phyloP scores from a whole-genome alignment of 2,797 vertebrate species.

The Sebastiscus tertius region DNA sequence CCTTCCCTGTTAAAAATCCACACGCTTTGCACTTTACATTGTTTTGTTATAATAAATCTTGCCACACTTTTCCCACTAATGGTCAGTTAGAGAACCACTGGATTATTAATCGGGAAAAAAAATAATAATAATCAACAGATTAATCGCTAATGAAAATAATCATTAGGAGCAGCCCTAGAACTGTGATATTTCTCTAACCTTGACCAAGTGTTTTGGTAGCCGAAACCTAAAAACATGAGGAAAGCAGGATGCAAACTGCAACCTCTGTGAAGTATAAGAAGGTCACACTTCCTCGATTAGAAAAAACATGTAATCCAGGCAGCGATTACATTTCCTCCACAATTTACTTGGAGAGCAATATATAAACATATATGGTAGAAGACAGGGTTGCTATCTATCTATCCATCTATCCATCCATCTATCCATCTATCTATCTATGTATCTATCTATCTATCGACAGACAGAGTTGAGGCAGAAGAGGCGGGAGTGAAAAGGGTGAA shows the following conservation, averaged over 20 bases:
- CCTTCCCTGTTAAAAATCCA: background rate
- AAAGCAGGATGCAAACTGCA: background rate
- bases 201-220: background rate
- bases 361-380: background rate
- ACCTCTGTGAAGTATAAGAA: background rate
- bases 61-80: background rate
- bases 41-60: background rate
- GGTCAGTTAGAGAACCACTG: background rate
- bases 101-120: background rate
- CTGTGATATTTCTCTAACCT: background rate
- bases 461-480: conserved; percentile 8
- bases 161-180: background rate
- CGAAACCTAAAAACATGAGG: background rate
- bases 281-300: background rate
- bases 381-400: background rate
- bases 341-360: background rate
- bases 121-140: background rate
- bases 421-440: conserved; percentile 20
- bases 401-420: conserved; percentile 8
- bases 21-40: background rate
- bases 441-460: conserved; percentile 10
- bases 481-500: conserved; percentile 16
- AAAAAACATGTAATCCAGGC: background rate
- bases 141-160: background rate
- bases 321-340: background rate